Evolutionary conservation across 1,140 invertebrate genomes (phyloP), one percentile per base, ranked within the genome.

Genomic region (Drosophila pectinifera): DNA sequence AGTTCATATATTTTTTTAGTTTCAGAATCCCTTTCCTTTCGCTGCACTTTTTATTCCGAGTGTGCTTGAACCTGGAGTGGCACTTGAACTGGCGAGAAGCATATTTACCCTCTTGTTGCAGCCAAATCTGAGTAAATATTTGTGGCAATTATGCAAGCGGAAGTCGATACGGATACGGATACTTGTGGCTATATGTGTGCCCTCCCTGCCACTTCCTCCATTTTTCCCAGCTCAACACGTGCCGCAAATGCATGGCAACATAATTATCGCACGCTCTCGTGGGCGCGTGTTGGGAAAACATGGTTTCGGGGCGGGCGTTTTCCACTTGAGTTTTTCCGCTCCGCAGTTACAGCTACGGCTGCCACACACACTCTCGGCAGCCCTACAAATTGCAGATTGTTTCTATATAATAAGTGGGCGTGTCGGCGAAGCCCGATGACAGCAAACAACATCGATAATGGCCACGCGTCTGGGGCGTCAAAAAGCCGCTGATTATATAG

Each of bases 261-360:
- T 84, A 80, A 91, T 90, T 81, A 90, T 88, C 82, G 85, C 90
- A 90, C 82, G 90, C 78, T 89, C 78, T 89, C 73, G 83, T 79
- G 77, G 74, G 68, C 83, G 82, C 88, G 80, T 88, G 86, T 68
- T 48, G 51, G 46, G 65, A 62, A 68, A 54, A 67, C 54, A 24
- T 14, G 42, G 42, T 39, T 72, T 42, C 38, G 68, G 43, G 45
- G 26, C 43, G 58, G 48, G 34, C 51, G 49, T 61, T 73, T 67
- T 73, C 68, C 73, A 81, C 78, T 86, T 81, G 64, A 86, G 61
- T 62, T 73, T 38, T 63, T 43, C 69, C 59, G 53, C 73, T 63
- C 46, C 26, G 59, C 59, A 49, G 28, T 28, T 34, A 34, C 28
- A 31, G 28, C 28, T 31, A 7, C 28, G 8, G 8, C 10, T 10